A percentile compares a stretch with the other conserved stretches of the same genome.
Evolutionary conservation across 2,797 vertebrate genomes (phyloP).

Genomic region (Sebastes umbrosus): DNA sequence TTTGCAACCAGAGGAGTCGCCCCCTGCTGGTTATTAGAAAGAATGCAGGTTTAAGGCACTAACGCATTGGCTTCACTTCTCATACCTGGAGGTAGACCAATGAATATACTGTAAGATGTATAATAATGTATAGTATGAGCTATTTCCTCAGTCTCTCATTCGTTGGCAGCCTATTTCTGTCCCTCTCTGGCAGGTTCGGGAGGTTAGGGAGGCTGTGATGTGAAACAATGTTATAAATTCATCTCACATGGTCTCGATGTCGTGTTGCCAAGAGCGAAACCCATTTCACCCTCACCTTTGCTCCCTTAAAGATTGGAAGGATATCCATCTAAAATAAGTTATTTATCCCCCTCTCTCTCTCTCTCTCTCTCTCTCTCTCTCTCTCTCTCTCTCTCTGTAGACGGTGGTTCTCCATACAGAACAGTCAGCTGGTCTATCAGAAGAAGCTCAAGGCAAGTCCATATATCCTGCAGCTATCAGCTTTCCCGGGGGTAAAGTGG

Average conservation of each 20-base stretch:
- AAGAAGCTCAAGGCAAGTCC: slow-evolving; percentile 93
- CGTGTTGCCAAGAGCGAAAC: neutral
- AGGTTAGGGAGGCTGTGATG: neutral
- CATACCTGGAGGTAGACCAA: too few relatives aligned
- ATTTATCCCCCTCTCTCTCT: neutral
- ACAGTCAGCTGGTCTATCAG: slow-evolving; percentile 98
- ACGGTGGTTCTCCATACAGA: slow-evolving; percentile 99
- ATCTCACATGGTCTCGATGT: neutral
- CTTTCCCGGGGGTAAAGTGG: neutral
- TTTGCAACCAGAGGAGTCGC: too few relatives aligned
- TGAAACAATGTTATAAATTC: neutral
- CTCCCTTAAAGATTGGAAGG: neutral
- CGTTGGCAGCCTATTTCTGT: neutral
- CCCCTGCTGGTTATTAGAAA: too few relatives aligned
- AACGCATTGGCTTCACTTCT: too few relatives aligned
- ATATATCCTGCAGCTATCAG: neutral
- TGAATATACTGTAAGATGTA: neutral
- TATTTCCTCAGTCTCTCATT: neutral
- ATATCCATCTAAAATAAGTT: slow-evolving; percentile 37
- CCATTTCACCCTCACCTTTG: slow-evolving; percentile 16
- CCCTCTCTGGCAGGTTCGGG: neutral
- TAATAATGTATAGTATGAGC: neutral
- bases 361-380: neutral
- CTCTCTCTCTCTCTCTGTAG: slow-evolving; percentile 67
- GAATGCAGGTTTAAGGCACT: too few relatives aligned